Evolutionary conservation across 2,888 invertebrate genomes (phyloP).

Genomic region (Osmoderma eremita): DNA sequence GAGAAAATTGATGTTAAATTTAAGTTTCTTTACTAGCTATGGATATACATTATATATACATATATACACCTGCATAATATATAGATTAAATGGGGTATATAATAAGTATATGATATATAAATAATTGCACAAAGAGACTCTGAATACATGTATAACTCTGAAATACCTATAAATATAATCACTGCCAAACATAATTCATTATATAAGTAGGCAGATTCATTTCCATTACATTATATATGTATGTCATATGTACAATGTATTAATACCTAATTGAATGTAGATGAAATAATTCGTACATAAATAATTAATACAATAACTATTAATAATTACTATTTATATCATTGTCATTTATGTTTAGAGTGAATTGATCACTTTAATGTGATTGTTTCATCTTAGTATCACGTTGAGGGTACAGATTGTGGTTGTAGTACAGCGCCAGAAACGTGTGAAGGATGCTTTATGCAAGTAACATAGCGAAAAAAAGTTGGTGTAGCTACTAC

Average conservation of each 20-base stretch:
- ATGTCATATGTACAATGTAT: constrained; percentile 1
- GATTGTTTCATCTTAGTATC: constrained; percentile 45
- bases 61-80: constrained; percentile 1
- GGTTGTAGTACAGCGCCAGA: no score
- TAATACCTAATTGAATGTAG: constrained; percentile 39
- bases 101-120: background rate
- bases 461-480: no score
- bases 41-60: constrained; percentile 12
- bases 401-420: constrained; percentile 1
- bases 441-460: no score
- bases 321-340: constrained; percentile 16
- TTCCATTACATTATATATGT: constrained; percentile 14
- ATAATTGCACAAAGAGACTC: constrained; percentile 56
- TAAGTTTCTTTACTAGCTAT: constrained; percentile 16
- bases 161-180: constrained; percentile 55
- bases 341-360: constrained; percentile 42
- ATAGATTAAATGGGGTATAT: background rate
- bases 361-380: constrained; percentile 48
- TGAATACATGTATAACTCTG: constrained; percentile 44
- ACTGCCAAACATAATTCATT: constrained; percentile 58
- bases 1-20: constrained; percentile 19
- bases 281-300: constrained; percentile 33
- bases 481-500: no score
- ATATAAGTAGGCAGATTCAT: constrained; percentile 60
- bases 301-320: constrained; percentile 39